phyloP scores from a whole-genome alignment of 2,888 invertebrate genomes.

The Tridacna crocea region DNA sequence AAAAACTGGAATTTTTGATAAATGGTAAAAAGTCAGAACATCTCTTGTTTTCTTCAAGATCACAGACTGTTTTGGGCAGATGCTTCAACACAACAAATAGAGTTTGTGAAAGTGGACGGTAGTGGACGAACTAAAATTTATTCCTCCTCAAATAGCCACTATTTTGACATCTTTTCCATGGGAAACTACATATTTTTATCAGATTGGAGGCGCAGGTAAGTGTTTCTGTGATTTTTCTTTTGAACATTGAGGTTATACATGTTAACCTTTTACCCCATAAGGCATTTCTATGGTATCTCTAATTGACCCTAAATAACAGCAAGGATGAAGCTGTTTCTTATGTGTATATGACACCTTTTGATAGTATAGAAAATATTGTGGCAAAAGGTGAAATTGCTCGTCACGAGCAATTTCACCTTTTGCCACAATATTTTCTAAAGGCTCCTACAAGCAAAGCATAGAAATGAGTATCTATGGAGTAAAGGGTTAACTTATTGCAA shows the following conservation, averaged over 20 bases:
- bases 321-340: too few relatives aligned
- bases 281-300: too few relatives aligned
- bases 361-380: too few relatives aligned
- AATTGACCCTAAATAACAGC: too few relatives aligned
- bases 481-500: too few relatives aligned
- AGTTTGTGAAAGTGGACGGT: not conserved
- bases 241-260: not conserved
- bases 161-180: not conserved
- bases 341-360: too few relatives aligned
- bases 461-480: too few relatives aligned
- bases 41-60: not conserved
- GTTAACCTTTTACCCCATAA: too few relatives aligned
- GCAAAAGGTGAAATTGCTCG: too few relatives aligned
- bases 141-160: not conserved
- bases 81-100: not conserved
- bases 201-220: slow-evolving; percentile 7
- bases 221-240: not conserved
- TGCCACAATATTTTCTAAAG: too few relatives aligned
- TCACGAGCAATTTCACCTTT: too few relatives aligned
- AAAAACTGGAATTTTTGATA: not conserved
- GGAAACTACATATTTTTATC: slow-evolving; percentile 4
- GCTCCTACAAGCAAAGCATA: too few relatives aligned
- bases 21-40: not conserved
- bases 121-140: not conserved
- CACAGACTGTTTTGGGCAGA: slow-evolving; percentile 15